Evolutionary conservation across 2,888 invertebrate genomes (phyloP), one percentile per base, ranked within the genome.

Genomic region (Xylota sylvarum): DNA sequence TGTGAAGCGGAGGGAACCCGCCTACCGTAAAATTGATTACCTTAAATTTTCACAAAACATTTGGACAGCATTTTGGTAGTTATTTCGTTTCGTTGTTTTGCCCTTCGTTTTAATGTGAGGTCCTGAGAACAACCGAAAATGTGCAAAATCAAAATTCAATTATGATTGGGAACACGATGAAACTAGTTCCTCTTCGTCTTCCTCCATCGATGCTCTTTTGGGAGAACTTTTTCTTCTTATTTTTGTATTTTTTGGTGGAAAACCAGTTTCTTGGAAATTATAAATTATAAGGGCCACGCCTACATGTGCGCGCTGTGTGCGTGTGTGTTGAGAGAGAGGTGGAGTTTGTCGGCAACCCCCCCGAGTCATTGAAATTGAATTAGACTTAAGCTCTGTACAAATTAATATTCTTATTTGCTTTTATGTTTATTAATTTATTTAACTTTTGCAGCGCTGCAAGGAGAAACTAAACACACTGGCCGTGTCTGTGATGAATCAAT

Each of bases 401-500:
- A 64, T 69, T 60, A 60, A 43, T 52, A 58, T 7, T 43, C 5
- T 5, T 46, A 14, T 56, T 67, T 58, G 32, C 10, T 17, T 32
- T 58, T 43, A 50, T 9, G 23, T 76, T 67, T 56, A 62, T 77
- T 81, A 60, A 73, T 69, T n/a, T 77, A 60, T 73, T 80, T 70
- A 83, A 60, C 37, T 50, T 76, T 96, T 96, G 65, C 95, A 98
- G 99, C 95, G 98, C 92, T 98, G 98, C 93, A 98, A 97, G 93
- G 98, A 98, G 93, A 98, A 97, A 93, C 93, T 99, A 90, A 97
- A 98, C 93, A 97, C 97, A 79, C 93, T 99, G 91, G 98, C 98
- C 76, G 97, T 98, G 91, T 97, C 97, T 90, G 98, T 99, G 93
- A 98, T 98, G 97, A 98, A 98, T 94, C 97, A 97, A 93, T 99